Percentiles rank a stretch among this genome's conserved stretches.
phyloP scores from a whole-genome alignment of 2,113 vertebrate genomes.

The Gnathonemus longibarbis region DNA sequence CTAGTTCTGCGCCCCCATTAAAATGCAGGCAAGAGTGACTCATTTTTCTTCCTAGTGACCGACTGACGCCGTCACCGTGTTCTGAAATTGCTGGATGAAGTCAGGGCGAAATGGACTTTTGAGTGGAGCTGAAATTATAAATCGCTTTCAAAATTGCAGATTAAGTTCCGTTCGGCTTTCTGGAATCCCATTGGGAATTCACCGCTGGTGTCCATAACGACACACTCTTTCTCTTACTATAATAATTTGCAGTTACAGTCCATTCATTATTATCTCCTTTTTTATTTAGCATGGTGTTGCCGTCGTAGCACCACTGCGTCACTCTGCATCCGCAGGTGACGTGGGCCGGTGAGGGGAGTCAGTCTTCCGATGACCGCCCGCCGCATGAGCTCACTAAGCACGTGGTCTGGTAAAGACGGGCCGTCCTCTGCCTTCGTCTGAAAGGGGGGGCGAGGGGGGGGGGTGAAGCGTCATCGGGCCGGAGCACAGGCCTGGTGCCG shows the following conservation, averaged over 20 bases:
- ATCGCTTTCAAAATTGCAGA: background rate
- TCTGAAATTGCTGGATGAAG: background rate
- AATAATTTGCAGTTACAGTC: background rate
- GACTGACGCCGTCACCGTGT: background rate
- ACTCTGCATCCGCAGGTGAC: background rate
- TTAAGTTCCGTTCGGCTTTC: background rate
- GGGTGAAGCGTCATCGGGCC: background rate
- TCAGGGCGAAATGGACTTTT: background rate
- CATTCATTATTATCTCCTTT: background rate
- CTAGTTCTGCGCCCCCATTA: background rate
- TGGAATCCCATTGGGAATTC: background rate
- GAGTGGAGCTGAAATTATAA: background rate
- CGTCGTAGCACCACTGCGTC: fast-evolving
- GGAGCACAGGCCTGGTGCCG: background rate
- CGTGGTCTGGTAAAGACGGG: background rate
- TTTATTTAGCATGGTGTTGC: background rate
- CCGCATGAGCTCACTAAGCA: background rate
- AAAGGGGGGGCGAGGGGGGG: background rate
- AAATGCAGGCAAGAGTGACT: background rate
- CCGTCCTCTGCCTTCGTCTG: background rate
- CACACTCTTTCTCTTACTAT: background rate
- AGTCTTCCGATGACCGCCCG: background rate
- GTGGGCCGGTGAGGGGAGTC: background rate
- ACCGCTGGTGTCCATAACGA: background rate
- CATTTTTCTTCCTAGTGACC: background rate